A percentile compares a stretch with the other conserved stretches of the same genome.
Evolutionary conservation across 2,113 vertebrate species (phyloP).

Genomic region (Amazona vittata): DNA sequence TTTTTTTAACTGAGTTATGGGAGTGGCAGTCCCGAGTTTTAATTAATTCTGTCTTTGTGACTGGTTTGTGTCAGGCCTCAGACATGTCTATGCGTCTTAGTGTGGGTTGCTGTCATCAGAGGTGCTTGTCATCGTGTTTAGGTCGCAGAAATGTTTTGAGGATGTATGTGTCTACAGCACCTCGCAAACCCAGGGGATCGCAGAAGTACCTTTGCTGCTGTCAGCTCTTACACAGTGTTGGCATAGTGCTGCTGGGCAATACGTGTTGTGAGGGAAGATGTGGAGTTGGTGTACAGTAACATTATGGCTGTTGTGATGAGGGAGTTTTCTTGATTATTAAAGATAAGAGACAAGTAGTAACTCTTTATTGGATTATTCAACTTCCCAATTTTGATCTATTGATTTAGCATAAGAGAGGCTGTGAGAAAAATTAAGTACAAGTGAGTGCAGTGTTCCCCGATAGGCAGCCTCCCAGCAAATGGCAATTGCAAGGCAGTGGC

Average conservation of each 20-base stretch:
- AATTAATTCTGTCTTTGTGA: neutral
- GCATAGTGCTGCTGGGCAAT: neutral
- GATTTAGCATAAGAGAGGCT: neutral
- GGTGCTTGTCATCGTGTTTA: neutral
- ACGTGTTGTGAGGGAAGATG: neutral
- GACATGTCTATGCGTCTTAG: neutral
- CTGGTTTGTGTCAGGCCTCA: neutral
- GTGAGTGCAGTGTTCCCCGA: neutral
- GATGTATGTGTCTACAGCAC: neutral
- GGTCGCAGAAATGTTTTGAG: neutral
- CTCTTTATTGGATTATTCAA: neutral
- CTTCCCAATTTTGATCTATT: neutral
- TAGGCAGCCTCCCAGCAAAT: conserved; percentile 11
- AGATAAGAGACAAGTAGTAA: neutral
- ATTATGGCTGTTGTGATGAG: fast-evolving
- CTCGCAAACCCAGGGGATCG: fast-evolving
- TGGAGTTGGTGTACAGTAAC: neutral
- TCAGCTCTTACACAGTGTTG: neutral
- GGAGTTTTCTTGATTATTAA: neutral
- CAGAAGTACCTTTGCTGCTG: neutral
- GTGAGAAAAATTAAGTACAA: conserved; percentile 41
- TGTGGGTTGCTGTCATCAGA: neutral
- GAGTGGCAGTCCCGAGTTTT: neutral
- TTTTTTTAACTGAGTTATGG: neutral
- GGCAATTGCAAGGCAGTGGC: conserved; percentile 1